A percentile compares a stretch with the other conserved stretches of the same genome.
Evolutionary conservation across 1,140 invertebrate genomes (phyloP).

Genomic region (Bombus pyrosoma): DNA sequence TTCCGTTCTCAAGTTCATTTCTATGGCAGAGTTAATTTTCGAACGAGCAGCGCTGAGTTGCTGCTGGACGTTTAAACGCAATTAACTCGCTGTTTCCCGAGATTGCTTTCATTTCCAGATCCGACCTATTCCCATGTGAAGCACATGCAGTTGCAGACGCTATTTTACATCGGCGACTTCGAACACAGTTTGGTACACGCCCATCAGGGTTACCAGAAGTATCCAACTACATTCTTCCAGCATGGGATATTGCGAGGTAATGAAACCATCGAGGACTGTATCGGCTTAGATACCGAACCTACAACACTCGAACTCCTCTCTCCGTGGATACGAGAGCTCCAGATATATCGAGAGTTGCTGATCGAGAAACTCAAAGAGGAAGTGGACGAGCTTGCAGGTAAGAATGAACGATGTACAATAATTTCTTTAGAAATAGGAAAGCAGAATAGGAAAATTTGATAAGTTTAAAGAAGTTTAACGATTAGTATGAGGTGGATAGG

Average conservation of each 20-base stretch:
- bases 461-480: too few species aligned
- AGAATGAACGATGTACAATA: too few species aligned
- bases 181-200: constrained; percentile 71
- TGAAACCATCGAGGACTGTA: constrained; percentile 75
- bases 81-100: background rate
- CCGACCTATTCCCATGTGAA: constrained; percentile 60
- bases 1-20: background rate
- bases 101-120: constrained; percentile 33
- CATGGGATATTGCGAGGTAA: constrained; percentile 68
- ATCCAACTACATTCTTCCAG: constrained; percentile 60
- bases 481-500: too few species aligned
- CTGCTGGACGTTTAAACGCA: background rate
- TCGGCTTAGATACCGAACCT: constrained; percentile 70
- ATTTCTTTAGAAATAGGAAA: too few species aligned
- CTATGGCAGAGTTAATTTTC: background rate
- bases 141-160: constrained; percentile 67
- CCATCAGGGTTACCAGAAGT: constrained; percentile 58
- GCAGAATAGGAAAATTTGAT: too few species aligned
- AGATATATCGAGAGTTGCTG: constrained; percentile 54
- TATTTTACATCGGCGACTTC: constrained; percentile 75
- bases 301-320: constrained; percentile 60
- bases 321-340: constrained; percentile 71
- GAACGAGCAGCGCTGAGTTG: too few species aligned
- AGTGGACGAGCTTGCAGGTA: constrained; percentile 74
- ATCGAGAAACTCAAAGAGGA: constrained; percentile 64